Evolutionary conservation across 2,113 vertebrate genomes (phyloP), one percentile per base, ranked within the genome.

Genomic region (Grantiella picta): DNA sequence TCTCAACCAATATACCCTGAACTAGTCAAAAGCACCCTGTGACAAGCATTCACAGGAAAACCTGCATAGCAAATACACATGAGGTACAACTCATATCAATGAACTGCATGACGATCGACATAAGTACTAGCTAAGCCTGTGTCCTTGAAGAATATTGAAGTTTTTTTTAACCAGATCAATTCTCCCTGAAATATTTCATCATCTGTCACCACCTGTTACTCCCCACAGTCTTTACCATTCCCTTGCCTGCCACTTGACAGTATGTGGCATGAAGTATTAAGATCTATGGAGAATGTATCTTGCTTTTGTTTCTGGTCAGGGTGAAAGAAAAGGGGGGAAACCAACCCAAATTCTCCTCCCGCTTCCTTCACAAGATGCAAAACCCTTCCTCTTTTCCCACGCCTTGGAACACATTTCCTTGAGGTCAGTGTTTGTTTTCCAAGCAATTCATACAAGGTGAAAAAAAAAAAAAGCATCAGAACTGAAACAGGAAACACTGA

Each of bases 331-430:
- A 75, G 29, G 31, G 40, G 25, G 70, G 63, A 29, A 73, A 69
- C 8, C 22, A 91, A 69, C 31, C 8, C 23, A 88, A 71, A 68
- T 61, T 53, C 40, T 94, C 86, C 72, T 83, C 80, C 77, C 65
- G 83, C 60, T 94, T 96, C 90, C 94, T 93, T 73, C 50, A 84
- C 29, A 84, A 70, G 52, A 86, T 29, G 59, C 42, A 94, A 81
- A 89, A 83, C 25, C 66, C 65, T 89, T 95, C 89, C 89, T 95
- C 76, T 70, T 95, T 91, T 91, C 95, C 91, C 90, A 95, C 15
- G 53, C 77, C 73, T 86, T 79, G 56, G 84, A 96, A 94, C 63
- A 91, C 42, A 66, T 73, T 95, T 94, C 86, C 94, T 83, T 93
- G 63, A 96, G 68, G 53, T 69, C 75, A 87, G 35, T 66, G 52